phyloP scores from a whole-genome alignment of 2,888 invertebrate species.

The Pocota personata region DNA sequence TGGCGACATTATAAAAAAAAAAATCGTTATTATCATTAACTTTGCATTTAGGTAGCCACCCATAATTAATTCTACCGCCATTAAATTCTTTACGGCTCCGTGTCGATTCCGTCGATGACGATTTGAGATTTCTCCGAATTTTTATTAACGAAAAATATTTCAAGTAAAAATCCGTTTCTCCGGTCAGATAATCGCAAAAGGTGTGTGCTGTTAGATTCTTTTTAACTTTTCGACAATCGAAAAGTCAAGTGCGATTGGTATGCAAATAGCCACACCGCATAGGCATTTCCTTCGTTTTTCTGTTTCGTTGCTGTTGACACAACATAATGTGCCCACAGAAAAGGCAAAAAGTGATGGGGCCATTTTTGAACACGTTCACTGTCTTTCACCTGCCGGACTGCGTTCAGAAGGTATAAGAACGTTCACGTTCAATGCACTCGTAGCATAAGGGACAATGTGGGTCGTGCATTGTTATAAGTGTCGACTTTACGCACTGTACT shows the following conservation, averaged over 20 bases:
- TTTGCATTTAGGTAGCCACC: slow-evolving; percentile 71
- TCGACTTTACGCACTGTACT: slow-evolving; percentile 23
- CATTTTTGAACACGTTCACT: slow-evolving; percentile 48
- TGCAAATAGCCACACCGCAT: slow-evolving; percentile 50
- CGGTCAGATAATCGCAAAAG: slow-evolving; percentile 16
- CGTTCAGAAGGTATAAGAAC: slow-evolving; percentile 23
- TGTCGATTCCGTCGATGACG: slow-evolving; percentile 46
- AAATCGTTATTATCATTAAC: slow-evolving; percentile 52
- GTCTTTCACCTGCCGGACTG: slow-evolving; percentile 39
- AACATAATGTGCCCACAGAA: slow-evolving; percentile 43
- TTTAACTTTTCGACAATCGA: slow-evolving; percentile 45
- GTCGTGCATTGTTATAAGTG: slow-evolving; percentile 32
- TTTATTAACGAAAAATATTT: slow-evolving; percentile 42
- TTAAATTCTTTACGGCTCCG: slow-evolving; percentile 69
- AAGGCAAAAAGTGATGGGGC: slow-evolving; percentile 36
- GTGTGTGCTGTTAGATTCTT: slow-evolving; percentile 35
- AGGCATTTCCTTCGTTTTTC: slow-evolving; percentile 58
- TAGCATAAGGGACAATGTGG: slow-evolving; percentile 68
- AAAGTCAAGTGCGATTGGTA: slow-evolving; percentile 47
- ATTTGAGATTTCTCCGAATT: slow-evolving; percentile 69
- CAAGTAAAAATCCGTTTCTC: slow-evolving; percentile 44
- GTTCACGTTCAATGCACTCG: slow-evolving; percentile 38
- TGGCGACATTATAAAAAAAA: slow-evolving; percentile 29
- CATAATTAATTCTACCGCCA: slow-evolving; percentile 67
- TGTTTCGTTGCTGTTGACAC: background rate